Evolutionary conservation across 2,888 invertebrate genomes (phyloP), one percentile per base, ranked within the genome.

Genomic region (Apomyelois bistriatella): DNA sequence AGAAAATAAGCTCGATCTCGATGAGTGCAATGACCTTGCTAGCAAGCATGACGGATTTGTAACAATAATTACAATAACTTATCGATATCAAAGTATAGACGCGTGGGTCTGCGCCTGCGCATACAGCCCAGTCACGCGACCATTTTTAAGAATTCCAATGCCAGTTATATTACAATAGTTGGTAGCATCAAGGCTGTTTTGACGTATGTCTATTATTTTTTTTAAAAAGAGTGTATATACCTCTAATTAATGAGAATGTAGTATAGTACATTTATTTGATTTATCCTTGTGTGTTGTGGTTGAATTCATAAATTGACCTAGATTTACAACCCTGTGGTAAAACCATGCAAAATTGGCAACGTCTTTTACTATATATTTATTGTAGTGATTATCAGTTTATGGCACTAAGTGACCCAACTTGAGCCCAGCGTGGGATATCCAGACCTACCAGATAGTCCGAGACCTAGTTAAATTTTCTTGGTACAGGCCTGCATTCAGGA

Each of bases 1-100:
- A 41, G 12, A 36, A 43, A 43, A 22, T 22, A 53, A 62, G 60
- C 61, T 57, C 38, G 56, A 61, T 62, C 55, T 55, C 57, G 60
- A 70, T 70, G 66, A 59, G 69, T 67, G 63, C 65, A 70, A 53
- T 64, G 69, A 76, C 79, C 78, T 79, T 80, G 69, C 53, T 57
- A 54, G 53, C 53, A 58, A 63, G 68, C 71, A 68, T 74, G 70
- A 74, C 70, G 71, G 70, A 77, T 76, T 63, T 52, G 59, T 72
- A 74, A 67, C 70, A 68, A 72, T 52, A 28, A 36, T 28, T 28
- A 67, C 70, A 68, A 72, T 52, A 28, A 43, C 37, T 28, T 69
- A 69, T 53, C 62, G 58, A 49, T 57, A 56, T 58, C 56, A 59
- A 53, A 46, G 46, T 32, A 10, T 53, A 53, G 55, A 52, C 54